These are phyloP conservation scores for Thaumetopoea pityocampa DNA, from an alignment of 1,140 invertebrate species.

Conservation along the genomic window DNA sequence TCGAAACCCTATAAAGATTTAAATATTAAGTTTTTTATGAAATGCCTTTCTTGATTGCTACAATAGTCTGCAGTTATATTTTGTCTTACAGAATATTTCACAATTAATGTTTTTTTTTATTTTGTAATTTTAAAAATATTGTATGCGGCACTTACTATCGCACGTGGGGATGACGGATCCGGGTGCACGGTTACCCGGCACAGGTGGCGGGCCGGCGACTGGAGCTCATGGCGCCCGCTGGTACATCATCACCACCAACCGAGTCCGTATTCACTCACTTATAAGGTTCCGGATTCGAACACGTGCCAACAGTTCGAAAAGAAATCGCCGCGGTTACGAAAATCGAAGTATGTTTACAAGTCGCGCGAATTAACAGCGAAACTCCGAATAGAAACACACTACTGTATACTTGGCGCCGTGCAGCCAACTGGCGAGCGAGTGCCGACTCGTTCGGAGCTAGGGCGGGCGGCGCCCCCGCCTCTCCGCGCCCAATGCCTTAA, in stretches of 20 bases:
- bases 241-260: slow-evolving; percentile 20
- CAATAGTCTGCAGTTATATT: neutral
- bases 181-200: slow-evolving; percentile 45
- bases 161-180: slow-evolving; percentile 31
- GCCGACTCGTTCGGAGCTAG: slow-evolving; percentile 20
- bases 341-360: slow-evolving; percentile 34
- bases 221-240: slow-evolving; percentile 37
- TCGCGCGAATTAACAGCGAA: slow-evolving; percentile 9
- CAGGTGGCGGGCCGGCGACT: slow-evolving; percentile 42
- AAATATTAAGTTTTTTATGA: too few relatives aligned
- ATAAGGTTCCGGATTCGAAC: neutral
- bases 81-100: slow-evolving; percentile 1
- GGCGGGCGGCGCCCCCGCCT: slow-evolving; percentile 48
- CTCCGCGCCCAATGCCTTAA: slow-evolving; percentile 47
- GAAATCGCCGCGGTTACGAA: slow-evolving; percentile 6
- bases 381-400: slow-evolving; percentile 7
- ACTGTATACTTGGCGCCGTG: slow-evolving; percentile 15
- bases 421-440: slow-evolving; percentile 41
- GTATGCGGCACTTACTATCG: slow-evolving; percentile 42
- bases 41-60: too few relatives aligned
- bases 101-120: slow-evolving; percentile 27
- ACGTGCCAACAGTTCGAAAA: slow-evolving; percentile 6
- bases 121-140: slow-evolving; percentile 2
- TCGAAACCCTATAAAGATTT: too few relatives aligned
- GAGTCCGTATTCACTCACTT: slow-evolving; percentile 20